Base-by-base conservation (phyloP, 2,888 invertebrate genomes). In the Myopa tessellatipennis region DNA sequence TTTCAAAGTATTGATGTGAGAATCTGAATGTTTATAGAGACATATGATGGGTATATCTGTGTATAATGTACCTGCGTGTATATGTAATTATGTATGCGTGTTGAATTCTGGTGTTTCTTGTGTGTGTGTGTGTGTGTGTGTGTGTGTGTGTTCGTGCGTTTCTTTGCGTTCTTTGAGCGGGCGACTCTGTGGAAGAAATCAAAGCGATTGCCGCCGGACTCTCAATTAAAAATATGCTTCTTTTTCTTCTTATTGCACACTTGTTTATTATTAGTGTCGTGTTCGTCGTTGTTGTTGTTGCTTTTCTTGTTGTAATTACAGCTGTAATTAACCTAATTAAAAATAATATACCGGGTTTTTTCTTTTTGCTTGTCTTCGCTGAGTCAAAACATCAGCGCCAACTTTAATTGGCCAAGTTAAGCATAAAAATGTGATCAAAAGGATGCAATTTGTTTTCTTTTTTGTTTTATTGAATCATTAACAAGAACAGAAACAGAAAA, bases 261-360 rank as follows among this genome's bases (percentile, higher is more conserved):
- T 45, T 45, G 45, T 26, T 71, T 58, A 58, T 63, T 74, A 26
- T 65, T 63, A 14, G 63, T 74, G 26, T 52, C 34, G 63, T 52
- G 10, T 14, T 71, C 26, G 34, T 71, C 4, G 55, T 71, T 45
- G 71, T 63, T 74, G 18, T 74, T 38, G 55, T 67, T 38, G 52
- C 45, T 63, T 6, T 50, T 45, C 10, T 65, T 65, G 55, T 52
- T 74, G 61, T 50, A 65, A 52, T 74, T 58, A 55, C 68, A 58
- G 68, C 67, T 67, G 60, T 69, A 75, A 75, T 75, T 75, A 75
- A 75, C 75, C 75, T 75, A 75, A 75, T 75, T 75, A 75, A 60
- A 36, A 75, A 69, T 26, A 68, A 67, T 36, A 67, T 36, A 38
- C 38, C 3, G 10, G 6, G 12, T 38, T 67, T 67, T n/a, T 55